Base-by-base conservation (phyloP, 2,888 invertebrate species). In the Elegia similella region DNA sequence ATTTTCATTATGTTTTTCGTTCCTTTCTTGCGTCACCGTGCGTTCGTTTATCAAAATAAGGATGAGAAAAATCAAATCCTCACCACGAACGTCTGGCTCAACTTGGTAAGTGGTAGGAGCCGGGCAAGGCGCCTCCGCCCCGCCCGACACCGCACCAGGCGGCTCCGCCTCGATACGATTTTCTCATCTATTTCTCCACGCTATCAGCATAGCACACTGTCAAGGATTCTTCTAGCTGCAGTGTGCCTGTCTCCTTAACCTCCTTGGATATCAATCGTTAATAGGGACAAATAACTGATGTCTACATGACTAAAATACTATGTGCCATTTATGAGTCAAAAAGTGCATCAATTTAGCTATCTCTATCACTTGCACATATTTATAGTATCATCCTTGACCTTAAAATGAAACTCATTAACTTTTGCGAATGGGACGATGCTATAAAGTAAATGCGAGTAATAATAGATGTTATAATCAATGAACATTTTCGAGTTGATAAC, bases 41-140 rank as follows among this genome's bases (percentile, higher is more conserved):
- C 92, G 92, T 94, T 92, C 94, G 95, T 92, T 95, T 84, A 76
- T 84, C 88, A 84, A 88, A 88, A 88, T 87, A 89, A 99, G 98
- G 98, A 99, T 93, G 99, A 99, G 95, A 99, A 98, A 95, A 98
- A 98, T 93, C 98, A 98, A 95, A 98, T 98, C 93, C 95, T 98
- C 93, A 97, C 98, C 87, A 98, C 98, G 92, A 98, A 98, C 94
- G 96, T 98, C 92, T 98, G 98, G 98, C 95, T 98, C 88, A 97
- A 98, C 93, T 95, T 98, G 97, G 98, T 98, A 95, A 97, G 98
- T 97, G 93, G 93, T 92, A 88, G 88, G 87, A 80, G 86, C 82
- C 82, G 84, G 82, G 83, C 77, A 67, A 70, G 86, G 82, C 84
- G 84, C 85, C 84, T 78, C 75, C 78, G 81, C 81, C 78, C 78